Conservation (phyloP, 2,113 vertebrate genomes). For the Phasianus colchicus region DNA sequence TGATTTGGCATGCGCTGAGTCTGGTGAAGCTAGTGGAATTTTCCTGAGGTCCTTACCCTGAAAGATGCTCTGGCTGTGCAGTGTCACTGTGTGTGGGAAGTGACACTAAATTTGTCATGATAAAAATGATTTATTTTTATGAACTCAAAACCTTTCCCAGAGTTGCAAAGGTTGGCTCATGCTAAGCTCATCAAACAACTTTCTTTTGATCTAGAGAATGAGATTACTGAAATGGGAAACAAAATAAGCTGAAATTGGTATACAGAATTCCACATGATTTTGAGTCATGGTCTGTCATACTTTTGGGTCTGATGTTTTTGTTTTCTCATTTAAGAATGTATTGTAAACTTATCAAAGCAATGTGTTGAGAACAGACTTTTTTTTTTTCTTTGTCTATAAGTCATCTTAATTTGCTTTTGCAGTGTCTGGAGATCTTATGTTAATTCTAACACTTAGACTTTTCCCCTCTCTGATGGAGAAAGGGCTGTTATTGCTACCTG, state of each 20-base stretch:
- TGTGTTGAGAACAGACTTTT: background rate
- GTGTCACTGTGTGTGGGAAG: background rate
- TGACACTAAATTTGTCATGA: background rate
- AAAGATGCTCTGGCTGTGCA: background rate
- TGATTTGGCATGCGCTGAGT: background rate
- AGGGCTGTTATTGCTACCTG: background rate
- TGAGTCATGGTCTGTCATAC: background rate
- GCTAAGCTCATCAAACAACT: background rate
- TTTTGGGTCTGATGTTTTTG: background rate
- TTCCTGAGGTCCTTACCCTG: background rate
- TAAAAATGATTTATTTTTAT: background rate
- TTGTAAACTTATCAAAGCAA: background rate
- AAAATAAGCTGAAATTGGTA: background rate
- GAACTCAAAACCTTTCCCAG: background rate
- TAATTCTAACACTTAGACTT: background rate
- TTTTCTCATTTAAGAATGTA: background rate
- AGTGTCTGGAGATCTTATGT: background rate
- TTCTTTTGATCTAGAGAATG: background rate
- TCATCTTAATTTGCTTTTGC: slow-evolving; percentile 11
- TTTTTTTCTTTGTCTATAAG: background rate
- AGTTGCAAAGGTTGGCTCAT: background rate
- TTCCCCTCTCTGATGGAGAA: background rate
- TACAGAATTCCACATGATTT: background rate
- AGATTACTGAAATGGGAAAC: background rate
- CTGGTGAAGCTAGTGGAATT: background rate